Evolutionary conservation across 2,888 invertebrate species (phyloP), one percentile per base, ranked within the genome.

Genomic region (Dicyrtoma fusca): DNA sequence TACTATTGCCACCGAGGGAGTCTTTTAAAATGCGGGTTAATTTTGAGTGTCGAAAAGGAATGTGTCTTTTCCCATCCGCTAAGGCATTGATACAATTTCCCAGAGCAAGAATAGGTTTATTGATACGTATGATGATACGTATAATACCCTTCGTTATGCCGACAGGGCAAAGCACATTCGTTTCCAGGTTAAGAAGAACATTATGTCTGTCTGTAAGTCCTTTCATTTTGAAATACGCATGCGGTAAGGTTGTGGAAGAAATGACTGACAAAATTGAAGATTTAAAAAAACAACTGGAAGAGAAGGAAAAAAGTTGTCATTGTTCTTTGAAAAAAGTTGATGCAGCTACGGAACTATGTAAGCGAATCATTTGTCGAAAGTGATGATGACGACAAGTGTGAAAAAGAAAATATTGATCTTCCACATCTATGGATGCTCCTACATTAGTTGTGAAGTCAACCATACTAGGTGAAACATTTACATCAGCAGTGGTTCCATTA

Each of bases 71-170:
- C 0, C 93, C 93, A 83, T 92, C 93, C 2, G 94, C 93, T 8
- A 95, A 85, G 81, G 90, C 92, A 81, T 94, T 94, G 63, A 95
- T 95, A 81, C 94, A 94, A 78, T 84, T 85, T 44, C 85, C 95
- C 0, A 97, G 85, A 0, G 96, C 94, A 42, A 97, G 84, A 0
- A 97, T 85, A 5, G 95, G 95, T 81, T 91, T 91, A 85, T 97
- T 97, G 74, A 97, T 97, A 81, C 94, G 8, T 95, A 90, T 82
- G 96, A 96, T 81, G 96, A 97, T 82, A 95, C 96, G 0, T 94
- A 95, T 83, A 97, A 96, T 80, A 97, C 96, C 0, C 83, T 97
- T 1, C 92, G 93, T 79, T 94, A 93, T 82, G 94, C 93, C 0
- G 89, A 90, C 45, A 84, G 93, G 65, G 93, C 94, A 0, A 94